Evolutionary conservation across 2,113 vertebrate species (phyloP), one percentile per base, ranked within the genome.

Genomic region (Cyanoramphus novaezelandiae): DNA sequence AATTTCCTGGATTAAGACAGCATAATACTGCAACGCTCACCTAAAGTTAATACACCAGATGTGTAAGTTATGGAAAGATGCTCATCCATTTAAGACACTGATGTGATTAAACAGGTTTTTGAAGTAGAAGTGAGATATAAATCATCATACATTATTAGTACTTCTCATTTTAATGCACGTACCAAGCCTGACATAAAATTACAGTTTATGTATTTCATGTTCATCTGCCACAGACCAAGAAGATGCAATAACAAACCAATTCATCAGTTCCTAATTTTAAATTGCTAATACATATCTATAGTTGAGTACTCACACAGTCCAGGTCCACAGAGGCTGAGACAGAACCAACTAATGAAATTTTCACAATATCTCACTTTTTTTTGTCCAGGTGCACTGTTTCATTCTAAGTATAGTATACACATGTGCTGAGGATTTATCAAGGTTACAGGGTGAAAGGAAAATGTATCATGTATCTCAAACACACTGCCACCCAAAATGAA

Each of bases 1-100:
- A 95, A 96, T 96, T 98, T 97, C 62, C 79, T 96, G 82, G 85
- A 96, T 97, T 97, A 95, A 94, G 90, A 92, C 15, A 94, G 82
- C 70, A 70, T 83, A 96, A 21, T 85, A 90, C 39, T 96, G 86
- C 85, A 96, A 76, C 60, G 67, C 68, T 96, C 77, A 90, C 69
- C 96, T 92, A 69, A 97, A 95, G 78, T 94, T 93, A 96, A 79
- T 78, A 92, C 50, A 86, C 70, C 90, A 97, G 92, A 90, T 97
- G 95, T 84, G 6, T 35, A 78, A 70, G 31, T 49, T 65, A 81
- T 8, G 44, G 62, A 59, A 87, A 93, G 79, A 86, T 59, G 52
- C 46, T 93, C 78, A 57, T 70, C 35, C 71, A n/a, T 86, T 95
- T 94, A 92, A 88, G 80, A 94, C 33, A 79, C 18, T 88, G 31